Percentiles rank a stretch among this genome's conserved stretches.
Conservation (phyloP, 2,888 invertebrate species). For the Nycteola revayana region DNA sequence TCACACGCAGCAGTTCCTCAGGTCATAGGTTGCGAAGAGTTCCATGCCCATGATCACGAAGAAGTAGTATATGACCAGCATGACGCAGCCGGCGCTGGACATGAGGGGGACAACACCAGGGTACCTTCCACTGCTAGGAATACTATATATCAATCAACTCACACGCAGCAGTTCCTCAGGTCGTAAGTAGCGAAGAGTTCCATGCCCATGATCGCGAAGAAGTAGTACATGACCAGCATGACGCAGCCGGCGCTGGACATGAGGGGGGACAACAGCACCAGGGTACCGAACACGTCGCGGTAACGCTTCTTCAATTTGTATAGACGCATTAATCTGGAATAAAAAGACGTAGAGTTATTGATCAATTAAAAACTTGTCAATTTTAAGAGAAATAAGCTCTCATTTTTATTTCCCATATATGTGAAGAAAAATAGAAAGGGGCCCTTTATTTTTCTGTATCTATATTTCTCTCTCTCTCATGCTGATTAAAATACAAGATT, state of each 20-base stretch:
- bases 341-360: too few species aligned
- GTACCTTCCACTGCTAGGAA: too few species aligned
- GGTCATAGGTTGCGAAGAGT: slow-evolving; percentile 87
- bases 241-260: slow-evolving; percentile 92
- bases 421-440: too few species aligned
- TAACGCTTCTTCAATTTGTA: slow-evolving; percentile 92
- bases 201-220: slow-evolving; percentile 95
- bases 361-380: too few species aligned
- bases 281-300: slow-evolving; percentile 91
- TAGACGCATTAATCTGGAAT: slow-evolving; percentile 81
- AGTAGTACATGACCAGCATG: slow-evolving; percentile 92
- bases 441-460: too few species aligned
- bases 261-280: slow-evolving; percentile 90
- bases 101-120: slow-evolving; percentile 89
- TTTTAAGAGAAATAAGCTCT: too few species aligned
- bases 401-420: too few species aligned
- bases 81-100: slow-evolving; percentile 91
- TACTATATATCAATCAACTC: too few species aligned
- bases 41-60: slow-evolving; percentile 96
- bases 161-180: slow-evolving; percentile 92
- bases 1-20: slow-evolving; percentile 92
- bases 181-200: slow-evolving; percentile 90
- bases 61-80: slow-evolving; percentile 92
- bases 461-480: too few species aligned
- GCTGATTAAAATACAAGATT: too few species aligned